These are phyloP conservation scores for Dicrurus megarhynchus DNA, from an alignment of 2,113 vertebrate species.

Conservation along the genomic window DNA sequence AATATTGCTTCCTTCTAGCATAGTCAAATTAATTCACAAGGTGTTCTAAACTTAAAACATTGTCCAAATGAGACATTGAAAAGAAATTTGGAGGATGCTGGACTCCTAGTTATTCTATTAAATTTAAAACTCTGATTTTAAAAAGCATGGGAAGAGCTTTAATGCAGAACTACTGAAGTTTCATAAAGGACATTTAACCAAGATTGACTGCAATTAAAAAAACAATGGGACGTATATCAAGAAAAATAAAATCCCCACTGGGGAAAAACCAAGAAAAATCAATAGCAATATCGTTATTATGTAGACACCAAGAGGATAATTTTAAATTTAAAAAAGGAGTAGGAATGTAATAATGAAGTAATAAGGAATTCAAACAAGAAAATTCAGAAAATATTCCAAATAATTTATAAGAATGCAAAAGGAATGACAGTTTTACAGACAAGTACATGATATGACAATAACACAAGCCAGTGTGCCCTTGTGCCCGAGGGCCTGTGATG, in stretches of 20 bases:
- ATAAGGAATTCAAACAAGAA: neutral
- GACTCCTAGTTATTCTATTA: neutral
- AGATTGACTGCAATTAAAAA: neutral
- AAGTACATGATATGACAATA: neutral
- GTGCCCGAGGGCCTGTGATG: rapidly evolving
- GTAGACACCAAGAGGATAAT: neutral
- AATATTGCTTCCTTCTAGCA: neutral
- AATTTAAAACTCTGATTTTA: neutral
- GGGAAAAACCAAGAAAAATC: neutral
- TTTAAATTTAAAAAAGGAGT: neutral
- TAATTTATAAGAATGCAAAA: neutral
- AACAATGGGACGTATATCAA: neutral
- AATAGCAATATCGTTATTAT: neutral
- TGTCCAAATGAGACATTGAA: neutral
- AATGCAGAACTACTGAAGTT: neutral
- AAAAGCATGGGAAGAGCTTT: neutral
- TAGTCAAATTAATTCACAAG: neutral
- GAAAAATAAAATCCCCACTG: neutral
- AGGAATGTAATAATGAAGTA: neutral
- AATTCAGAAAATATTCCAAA: neutral
- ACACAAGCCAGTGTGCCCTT: neutral
- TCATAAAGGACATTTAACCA: neutral
- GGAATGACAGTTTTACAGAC: neutral
- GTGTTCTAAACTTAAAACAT: neutral
- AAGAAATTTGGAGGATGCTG: neutral